Base-by-base conservation (phyloP, 2,888 invertebrate species). In the Xestia rhomboidea region DNA sequence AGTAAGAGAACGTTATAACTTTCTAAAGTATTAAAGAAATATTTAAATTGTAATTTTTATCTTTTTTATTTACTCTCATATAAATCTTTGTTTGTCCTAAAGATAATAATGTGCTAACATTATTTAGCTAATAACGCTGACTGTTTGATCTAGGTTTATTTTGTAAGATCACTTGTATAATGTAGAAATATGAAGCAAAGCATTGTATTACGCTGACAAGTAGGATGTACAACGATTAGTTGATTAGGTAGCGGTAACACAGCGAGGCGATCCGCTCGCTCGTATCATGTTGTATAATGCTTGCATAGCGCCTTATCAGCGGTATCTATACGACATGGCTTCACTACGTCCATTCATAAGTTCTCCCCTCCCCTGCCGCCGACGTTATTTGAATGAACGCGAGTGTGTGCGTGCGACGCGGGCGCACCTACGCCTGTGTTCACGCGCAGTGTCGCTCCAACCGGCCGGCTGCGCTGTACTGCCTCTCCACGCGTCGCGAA, bases 331-430 rank as follows among this genome's bases (percentile, higher is more conserved):
- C 94, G 91, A 91, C 90, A 90, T 82, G 82, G 89, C 91, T 92
- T 91, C 95, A 96, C 96, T 96, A 96, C 96, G 96, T 96, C 95
- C 97, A 97, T 97, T 97, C 96, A 97, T 97, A 93, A 96, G 92
- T 91, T 88, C 93, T 87, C 95, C 96, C 96, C 95, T 82, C 94
- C 94, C 90, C 54, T 30, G 62, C 18, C 41, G 83, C 2, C 81
- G 72, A 77, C 86, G 86, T 79, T 91, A 91, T 93, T 93, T 95
- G 95, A 96, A 95, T 95, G 96, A 92, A 93, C 80, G 90, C 88
- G 88, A 51, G 64, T 90, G 96, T 94, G 94, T 95, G 95, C 87
- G 95, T 93, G 92, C 87, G 93, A 85, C 94, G 94, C 94, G 90
- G 90, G 95, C 95, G 95, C 95, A 94, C 89, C 92, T 90, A 89